phyloP scores from a whole-genome alignment of 2,888 invertebrate species.

The Troglohyphantes excavatus region DNA sequence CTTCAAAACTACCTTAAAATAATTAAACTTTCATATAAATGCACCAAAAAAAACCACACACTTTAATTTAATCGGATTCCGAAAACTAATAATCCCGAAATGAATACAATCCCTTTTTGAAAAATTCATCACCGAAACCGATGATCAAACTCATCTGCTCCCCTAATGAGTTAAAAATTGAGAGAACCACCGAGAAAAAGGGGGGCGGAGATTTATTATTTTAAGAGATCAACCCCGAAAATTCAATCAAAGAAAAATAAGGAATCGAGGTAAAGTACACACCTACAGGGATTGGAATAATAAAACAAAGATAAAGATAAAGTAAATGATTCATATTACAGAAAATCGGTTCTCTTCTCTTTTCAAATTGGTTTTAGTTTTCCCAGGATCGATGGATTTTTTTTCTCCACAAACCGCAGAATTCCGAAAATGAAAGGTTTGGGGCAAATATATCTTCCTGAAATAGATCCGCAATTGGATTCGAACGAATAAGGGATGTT shows the following conservation, averaged over 20 bases:
- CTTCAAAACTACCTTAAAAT: too few species aligned
- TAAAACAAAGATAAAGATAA: conserved; percentile 17
- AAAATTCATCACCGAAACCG: background rate
- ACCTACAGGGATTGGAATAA: background rate
- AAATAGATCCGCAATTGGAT: conserved; percentile 62
- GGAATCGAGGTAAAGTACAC: background rate
- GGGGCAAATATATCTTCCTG: conserved; percentile 59
- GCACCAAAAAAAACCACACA: too few species aligned
- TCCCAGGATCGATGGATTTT: conserved; percentile 48
- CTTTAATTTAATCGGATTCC: too few species aligned
- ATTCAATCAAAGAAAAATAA: background rate
- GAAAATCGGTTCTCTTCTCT: conserved; percentile 47
- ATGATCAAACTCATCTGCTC: background rate
- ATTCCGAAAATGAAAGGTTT: conserved; percentile 60
- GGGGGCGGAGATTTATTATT: conserved; percentile 6
- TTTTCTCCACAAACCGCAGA: conserved; percentile 35
- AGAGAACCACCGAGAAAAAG: too few species aligned
- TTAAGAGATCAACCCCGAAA: background rate
- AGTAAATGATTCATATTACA: conserved; percentile 64
- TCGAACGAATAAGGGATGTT: conserved; percentile 20
- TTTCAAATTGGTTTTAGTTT: conserved; percentile 67
- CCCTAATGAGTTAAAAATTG: conserved; percentile 5
- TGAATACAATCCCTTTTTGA: background rate
- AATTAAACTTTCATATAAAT: too few species aligned
- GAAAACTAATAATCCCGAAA: too few species aligned